Evolutionary conservation across 2,888 invertebrate genomes (phyloP).

Genomic region (Lathronympha strigana): DNA sequence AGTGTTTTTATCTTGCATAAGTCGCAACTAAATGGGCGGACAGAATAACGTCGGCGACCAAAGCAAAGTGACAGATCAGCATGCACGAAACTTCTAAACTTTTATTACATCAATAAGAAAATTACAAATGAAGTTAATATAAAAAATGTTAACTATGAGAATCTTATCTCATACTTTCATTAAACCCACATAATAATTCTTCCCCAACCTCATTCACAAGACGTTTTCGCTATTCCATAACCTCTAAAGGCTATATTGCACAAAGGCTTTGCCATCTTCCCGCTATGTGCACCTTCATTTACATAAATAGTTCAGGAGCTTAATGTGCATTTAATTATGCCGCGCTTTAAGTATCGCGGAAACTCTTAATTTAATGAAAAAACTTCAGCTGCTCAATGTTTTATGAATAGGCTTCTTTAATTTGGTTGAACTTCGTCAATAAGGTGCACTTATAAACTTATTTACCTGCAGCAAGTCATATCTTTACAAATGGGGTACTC

Average conservation of each 20-base stretch:
- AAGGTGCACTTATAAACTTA: too few relatives aligned
- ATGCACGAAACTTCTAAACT: too few relatives aligned
- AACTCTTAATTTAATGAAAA: slow-evolving; percentile 25
- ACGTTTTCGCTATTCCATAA: slow-evolving; percentile 15
- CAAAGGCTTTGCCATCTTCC: slow-evolving; percentile 64
- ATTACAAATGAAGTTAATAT: not conserved
- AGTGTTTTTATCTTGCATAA: too few relatives aligned
- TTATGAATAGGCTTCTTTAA: slow-evolving; percentile 4
- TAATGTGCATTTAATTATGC: slow-evolving; percentile 57
- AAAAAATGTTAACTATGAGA: too few relatives aligned
- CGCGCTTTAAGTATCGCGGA: slow-evolving; percentile 26
- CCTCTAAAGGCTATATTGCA: slow-evolving; percentile 48
- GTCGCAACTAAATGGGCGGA: too few relatives aligned
- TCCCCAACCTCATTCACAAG: not conserved
- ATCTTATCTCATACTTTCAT: too few relatives aligned
- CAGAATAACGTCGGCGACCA: too few relatives aligned
- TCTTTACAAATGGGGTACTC: too few relatives aligned
- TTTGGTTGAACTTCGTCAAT: not conserved
- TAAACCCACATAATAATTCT: not conserved
- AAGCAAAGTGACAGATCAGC: too few relatives aligned
- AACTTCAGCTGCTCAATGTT: slow-evolving; percentile 12
- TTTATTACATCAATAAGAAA: too few relatives aligned
- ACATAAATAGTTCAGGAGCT: slow-evolving; percentile 62
- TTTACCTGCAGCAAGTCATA: too few relatives aligned
- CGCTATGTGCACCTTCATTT: slow-evolving; percentile 65